Conservation (phyloP, 2,888 invertebrate genomes). For the Marronus borbonicus region DNA sequence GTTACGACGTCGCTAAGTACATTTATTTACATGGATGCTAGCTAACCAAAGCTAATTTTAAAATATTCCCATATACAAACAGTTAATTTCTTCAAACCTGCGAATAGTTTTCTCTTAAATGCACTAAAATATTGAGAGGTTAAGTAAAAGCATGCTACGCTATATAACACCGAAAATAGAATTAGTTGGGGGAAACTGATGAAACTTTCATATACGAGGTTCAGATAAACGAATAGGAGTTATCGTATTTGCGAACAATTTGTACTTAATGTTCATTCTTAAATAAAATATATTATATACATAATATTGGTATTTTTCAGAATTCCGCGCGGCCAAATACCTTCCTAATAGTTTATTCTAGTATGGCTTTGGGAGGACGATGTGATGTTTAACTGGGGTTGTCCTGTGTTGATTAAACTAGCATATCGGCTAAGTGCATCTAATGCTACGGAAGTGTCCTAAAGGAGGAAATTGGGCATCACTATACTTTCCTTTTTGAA, state of each 20-base stretch:
- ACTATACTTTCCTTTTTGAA: no score
- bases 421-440: conserved; percentile 76
- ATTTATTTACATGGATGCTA: not conserved
- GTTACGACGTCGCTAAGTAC: conserved; percentile 4
- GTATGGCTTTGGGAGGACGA: conserved; percentile 62
- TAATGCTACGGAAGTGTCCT: conserved; percentile 77
- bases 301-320: no score
- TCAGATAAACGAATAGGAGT: not conserved
- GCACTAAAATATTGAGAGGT: not conserved
- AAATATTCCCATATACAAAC: not conserved
- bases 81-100: not conserved
- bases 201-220: not conserved
- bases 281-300: no score
- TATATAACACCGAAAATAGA: not conserved
- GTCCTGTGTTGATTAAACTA: conserved; percentile 67
- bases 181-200: no score
- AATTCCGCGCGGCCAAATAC: no score
- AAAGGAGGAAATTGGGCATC: conserved; percentile 50
- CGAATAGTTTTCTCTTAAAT: not conserved
- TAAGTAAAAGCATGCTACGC: not conserved
- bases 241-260: no score
- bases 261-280: no score
- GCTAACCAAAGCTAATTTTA: not conserved
- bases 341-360: no score
- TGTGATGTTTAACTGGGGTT: conserved; percentile 65